Base-by-base conservation (phyloP, 64 coral and sea anemone species). In the Pachyseris speciosa region DNA sequence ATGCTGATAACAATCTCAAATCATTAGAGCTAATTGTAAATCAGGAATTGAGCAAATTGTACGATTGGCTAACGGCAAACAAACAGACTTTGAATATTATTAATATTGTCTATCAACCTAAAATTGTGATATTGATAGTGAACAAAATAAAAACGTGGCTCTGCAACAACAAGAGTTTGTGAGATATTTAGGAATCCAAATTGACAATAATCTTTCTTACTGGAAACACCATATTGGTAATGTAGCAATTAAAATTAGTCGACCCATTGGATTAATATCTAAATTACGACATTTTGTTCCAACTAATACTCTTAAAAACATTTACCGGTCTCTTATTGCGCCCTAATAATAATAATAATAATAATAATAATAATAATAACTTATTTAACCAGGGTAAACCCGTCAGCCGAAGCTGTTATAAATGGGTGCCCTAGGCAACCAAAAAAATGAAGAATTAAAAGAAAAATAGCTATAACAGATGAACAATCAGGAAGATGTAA, bases 251-350 rank as follows among this genome's bases (percentile, higher is more conserved):
- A 75, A 75, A 75, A 43, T 75, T 12, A 75, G 72, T 43, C 17
- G 25, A 75, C 38, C 72, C 16, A 43, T 43, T 42, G 72, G 36
- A 44, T 25, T 75, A 22, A 75, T 19, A 9, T 0, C 72, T 42
- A 75, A 75, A 42, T 43, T 75, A 75, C 38, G 72, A n/a, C 36
- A 75, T 45, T 74, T 38, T 74, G 13, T 45, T 2, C 42, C 70
- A n/a, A 41, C 7, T 11, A 1, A 75, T 43, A 41, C 72, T 43
- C 41, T 64, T 25, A 42, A 12, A 75, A 75, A 42, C 27, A 43
- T 17, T 16, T 75, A 43, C 36, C 37, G 13, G 13, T 40, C 36
- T 44, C 45, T 43, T n/a, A 43, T 75, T 42, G 36, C 24, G 8
- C 36, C 72, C 5, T 75, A 75, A n/a, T n/a, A n/a, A n/a, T n/a